These are phyloP conservation scores for Apteryx mantelli DNA, from an alignment of 2,113 vertebrate genomes.

Conservation along the genomic window DNA sequence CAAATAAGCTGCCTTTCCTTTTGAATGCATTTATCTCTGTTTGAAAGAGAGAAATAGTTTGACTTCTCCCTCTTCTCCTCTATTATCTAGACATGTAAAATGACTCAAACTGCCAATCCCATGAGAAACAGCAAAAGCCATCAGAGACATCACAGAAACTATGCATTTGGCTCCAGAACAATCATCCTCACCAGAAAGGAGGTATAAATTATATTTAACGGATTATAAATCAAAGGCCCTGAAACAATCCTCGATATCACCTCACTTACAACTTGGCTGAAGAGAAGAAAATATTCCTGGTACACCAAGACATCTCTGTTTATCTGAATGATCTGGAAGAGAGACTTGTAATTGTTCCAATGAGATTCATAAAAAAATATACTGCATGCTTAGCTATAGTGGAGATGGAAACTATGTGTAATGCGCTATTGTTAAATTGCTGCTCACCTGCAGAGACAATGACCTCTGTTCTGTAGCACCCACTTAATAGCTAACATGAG, in stretches of 20 bases:
- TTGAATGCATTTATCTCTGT: not conserved
- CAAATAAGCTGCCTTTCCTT: not conserved
- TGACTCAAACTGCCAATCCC: not conserved
- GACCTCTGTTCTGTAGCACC: not conserved
- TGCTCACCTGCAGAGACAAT: constrained; percentile 51
- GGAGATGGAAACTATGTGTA: not conserved
- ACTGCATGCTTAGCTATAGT: not conserved
- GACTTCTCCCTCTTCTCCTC: not conserved
- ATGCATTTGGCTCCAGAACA: not conserved
- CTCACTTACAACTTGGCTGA: not conserved
- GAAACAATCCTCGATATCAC: not conserved
- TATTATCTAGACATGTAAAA: not conserved
- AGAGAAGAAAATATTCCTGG: not conserved
- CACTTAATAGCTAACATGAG: not conserved
- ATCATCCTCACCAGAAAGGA: not conserved
- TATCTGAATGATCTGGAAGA: not conserved
- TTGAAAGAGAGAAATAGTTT: not conserved
- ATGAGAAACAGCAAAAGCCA: constrained; percentile 14
- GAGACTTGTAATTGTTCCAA: not conserved
- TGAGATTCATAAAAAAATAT: not conserved
- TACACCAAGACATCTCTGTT: not conserved
- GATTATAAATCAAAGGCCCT: constrained; percentile 24
- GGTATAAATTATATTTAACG: constrained; percentile 18
- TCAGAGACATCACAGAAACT: not conserved
- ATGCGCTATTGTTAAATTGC: not conserved